Percentiles rank a stretch among this genome's conserved stretches.
Conservation (phyloP, 1,140 invertebrate species). For the Drosophila sulfurigaster region DNA sequence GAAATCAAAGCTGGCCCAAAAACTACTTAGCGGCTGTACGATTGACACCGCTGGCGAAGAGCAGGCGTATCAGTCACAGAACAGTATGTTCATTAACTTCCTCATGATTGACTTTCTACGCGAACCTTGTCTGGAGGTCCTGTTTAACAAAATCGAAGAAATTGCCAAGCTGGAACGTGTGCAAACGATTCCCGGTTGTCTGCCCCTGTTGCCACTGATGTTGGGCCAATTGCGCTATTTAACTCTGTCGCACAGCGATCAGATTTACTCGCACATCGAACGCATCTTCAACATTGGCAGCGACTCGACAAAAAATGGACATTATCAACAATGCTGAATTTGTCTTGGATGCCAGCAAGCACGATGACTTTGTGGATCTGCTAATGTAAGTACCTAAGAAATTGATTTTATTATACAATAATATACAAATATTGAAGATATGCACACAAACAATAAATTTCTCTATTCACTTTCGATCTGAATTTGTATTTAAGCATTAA, state of each 20-base stretch:
- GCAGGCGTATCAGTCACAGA: constrained; percentile 82
- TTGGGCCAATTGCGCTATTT: constrained; percentile 76
- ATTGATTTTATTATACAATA: too few species aligned
- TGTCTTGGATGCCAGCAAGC: constrained; percentile 70
- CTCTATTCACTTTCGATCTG: too few species aligned
- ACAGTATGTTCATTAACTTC: constrained; percentile 85
- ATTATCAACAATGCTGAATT: constrained; percentile 74
- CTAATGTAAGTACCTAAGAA: constrained; percentile 57
- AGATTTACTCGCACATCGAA: constrained; percentile 69
- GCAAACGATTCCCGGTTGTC: constrained; percentile 19
- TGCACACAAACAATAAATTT: too few species aligned
- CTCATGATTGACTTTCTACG: constrained; percentile 85
- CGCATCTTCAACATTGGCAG: constrained; percentile 63
- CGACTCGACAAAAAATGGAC: constrained; percentile 57
- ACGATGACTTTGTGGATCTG: constrained; percentile 76
- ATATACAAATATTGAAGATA: too few species aligned
- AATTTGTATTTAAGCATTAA: constrained; percentile 57
- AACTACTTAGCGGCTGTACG: constrained; percentile 77
- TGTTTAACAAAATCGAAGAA: constrained; percentile 83
- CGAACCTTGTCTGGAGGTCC: constrained; percentile 81
- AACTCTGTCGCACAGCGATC: constrained; percentile 60
- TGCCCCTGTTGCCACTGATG: constrained; percentile 70
- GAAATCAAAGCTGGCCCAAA: constrained; percentile 76
- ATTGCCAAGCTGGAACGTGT: constrained; percentile 46
- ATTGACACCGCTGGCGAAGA: constrained; percentile 72